Conservation (phyloP, 2,888 invertebrate species). For the Phlogophora meticulosa region DNA sequence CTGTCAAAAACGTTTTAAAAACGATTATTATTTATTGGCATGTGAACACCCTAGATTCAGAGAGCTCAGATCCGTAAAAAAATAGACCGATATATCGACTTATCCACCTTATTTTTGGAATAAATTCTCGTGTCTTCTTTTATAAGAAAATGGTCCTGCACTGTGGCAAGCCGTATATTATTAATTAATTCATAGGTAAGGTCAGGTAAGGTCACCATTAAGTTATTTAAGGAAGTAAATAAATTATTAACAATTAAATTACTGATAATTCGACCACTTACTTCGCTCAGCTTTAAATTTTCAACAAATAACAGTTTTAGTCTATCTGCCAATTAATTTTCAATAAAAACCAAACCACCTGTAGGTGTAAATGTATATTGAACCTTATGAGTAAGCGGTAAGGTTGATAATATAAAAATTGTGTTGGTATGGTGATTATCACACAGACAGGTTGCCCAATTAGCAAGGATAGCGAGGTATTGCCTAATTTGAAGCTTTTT, state of each 20-base stretch:
- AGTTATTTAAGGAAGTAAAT: too few relatives aligned
- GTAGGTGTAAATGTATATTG: constrained; percentile 23
- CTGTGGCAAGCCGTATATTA: too few relatives aligned
- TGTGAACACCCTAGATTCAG: too few relatives aligned
- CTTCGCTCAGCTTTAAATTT: neutral
- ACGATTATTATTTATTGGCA: too few relatives aligned
- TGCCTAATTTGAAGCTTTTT: constrained; percentile 48
- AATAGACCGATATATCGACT: too few relatives aligned
- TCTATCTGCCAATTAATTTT: constrained; percentile 72
- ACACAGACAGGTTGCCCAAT: constrained; percentile 66
- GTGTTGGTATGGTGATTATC: constrained; percentile 6
- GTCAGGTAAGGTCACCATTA: too few relatives aligned
- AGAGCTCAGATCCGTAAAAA: too few relatives aligned
- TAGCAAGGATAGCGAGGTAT: constrained; percentile 62
- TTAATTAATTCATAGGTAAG: too few relatives aligned
- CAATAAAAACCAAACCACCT: constrained; percentile 58
- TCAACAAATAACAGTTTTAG: constrained; percentile 65
- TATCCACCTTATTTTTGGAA: too few relatives aligned
- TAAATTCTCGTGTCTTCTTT: too few relatives aligned
- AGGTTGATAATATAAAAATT: neutral
- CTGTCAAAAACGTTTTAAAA: too few relatives aligned
- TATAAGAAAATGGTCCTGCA: too few relatives aligned
- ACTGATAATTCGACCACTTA: neutral
- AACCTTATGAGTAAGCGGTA: neutral
- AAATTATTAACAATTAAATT: neutral